Evolutionary conservation across 2,888 invertebrate species (phyloP).

Genomic region (Hemicrepidius hirtus): DNA sequence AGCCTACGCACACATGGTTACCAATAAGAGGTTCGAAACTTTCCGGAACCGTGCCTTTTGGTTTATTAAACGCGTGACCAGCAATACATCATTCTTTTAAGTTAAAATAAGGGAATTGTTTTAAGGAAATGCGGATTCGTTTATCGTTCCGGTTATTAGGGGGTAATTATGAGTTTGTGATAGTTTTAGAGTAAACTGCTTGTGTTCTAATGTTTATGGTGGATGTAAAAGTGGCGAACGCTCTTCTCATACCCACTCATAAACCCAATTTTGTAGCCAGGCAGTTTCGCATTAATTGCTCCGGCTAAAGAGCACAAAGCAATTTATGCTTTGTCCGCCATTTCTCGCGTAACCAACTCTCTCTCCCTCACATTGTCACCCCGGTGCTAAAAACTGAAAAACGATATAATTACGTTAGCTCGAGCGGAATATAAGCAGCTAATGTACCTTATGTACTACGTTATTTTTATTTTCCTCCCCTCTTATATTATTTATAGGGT

Average conservation of each 20-base stretch:
- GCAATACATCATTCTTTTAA: slow-evolving; percentile 35
- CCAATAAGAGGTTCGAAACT: slow-evolving; percentile 45
- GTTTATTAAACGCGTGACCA: slow-evolving; percentile 47
- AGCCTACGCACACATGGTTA: slow-evolving; percentile 44
- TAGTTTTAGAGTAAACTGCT: slow-evolving; percentile 35
- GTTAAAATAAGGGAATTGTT: slow-evolving; percentile 8
- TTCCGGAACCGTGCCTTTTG: slow-evolving; percentile 37
- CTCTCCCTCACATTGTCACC: slow-evolving; percentile 38
- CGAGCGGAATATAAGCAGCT: slow-evolving; percentile 40
- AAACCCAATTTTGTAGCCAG: slow-evolving; percentile 42
- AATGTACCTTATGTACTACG: slow-evolving; percentile 33
- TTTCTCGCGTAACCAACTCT: slow-evolving; percentile 40
- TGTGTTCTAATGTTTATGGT: slow-evolving; percentile 34
- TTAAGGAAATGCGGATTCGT: neutral
- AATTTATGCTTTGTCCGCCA: slow-evolving; percentile 44
- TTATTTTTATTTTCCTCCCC: slow-evolving; percentile 18
- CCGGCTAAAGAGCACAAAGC: slow-evolving; percentile 42
- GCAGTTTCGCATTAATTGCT: slow-evolving; percentile 46
- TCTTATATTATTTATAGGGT: slow-evolving; percentile 2
- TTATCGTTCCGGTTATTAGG: slow-evolving; percentile 3
- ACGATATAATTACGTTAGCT: slow-evolving; percentile 44
- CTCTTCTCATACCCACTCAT: slow-evolving; percentile 31
- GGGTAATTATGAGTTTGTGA: slow-evolving; percentile 29
- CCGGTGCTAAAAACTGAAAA: slow-evolving; percentile 39
- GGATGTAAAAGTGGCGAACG: slow-evolving; percentile 38